phyloP scores from a whole-genome alignment of 2,113 vertebrate genomes.

The Takifugu flavidus region DNA sequence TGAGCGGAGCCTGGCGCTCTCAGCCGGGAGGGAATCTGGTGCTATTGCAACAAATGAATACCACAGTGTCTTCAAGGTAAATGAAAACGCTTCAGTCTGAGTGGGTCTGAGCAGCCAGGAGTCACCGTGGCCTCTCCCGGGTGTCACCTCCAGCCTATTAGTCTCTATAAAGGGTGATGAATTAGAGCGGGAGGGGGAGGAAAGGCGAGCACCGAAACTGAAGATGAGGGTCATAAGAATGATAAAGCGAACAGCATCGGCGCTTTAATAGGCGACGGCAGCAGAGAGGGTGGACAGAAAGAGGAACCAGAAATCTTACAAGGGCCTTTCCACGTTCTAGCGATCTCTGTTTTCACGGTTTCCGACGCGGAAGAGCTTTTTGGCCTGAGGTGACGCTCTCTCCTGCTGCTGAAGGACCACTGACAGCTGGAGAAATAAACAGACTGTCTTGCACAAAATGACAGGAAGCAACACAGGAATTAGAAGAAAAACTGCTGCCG shows the following conservation, averaged over 20 bases:
- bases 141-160: constrained; percentile 74
- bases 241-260: constrained; percentile 74
- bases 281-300: constrained; percentile 42
- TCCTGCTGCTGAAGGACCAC: background rate
- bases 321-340: constrained; percentile 51
- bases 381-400: background rate
- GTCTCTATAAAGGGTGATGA: constrained; percentile 82
- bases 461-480: background rate
- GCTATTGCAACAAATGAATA: constrained; percentile 65
- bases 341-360: constrained; percentile 14
- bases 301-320: constrained; percentile 53
- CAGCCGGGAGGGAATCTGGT: constrained; percentile 59
- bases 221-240: constrained; percentile 77
- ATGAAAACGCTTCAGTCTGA: constrained; percentile 65
- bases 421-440: constrained; percentile 24
- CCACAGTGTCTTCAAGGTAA: constrained; percentile 58
- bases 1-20: constrained; percentile 21
- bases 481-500: too few species aligned
- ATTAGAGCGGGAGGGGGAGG: constrained; percentile 72
- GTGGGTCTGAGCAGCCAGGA: constrained; percentile 58
- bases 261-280: constrained; percentile 61
- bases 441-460: background rate
- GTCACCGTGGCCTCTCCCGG: constrained; percentile 54
- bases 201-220: constrained; percentile 52
- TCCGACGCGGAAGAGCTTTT: background rate